Evolutionary conservation across 2,888 invertebrate species (phyloP).

Genomic region (Homarus gammarus): DNA sequence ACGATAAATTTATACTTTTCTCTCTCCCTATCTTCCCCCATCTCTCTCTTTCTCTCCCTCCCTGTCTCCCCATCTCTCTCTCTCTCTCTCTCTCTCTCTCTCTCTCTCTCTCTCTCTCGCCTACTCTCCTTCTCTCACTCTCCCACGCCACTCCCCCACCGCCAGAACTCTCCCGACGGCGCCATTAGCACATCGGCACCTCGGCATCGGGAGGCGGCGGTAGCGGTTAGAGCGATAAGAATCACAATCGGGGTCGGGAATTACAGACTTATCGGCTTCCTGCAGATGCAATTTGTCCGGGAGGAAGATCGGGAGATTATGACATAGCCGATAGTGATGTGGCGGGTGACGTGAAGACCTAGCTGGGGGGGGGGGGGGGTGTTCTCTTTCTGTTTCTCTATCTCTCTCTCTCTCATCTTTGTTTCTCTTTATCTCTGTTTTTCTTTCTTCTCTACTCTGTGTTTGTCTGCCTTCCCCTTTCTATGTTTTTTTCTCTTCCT

Average conservation of each 20-base stretch:
- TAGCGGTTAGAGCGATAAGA: slow-evolving; percentile 40
- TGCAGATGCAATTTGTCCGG: slow-evolving; percentile 50
- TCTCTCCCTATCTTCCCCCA: not conserved
- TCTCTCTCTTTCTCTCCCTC: not conserved
- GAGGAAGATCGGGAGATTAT: slow-evolving; percentile 20
- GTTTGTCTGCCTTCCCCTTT: too few species aligned
- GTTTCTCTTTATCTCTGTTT: too few species aligned
- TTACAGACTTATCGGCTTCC: slow-evolving; percentile 53
- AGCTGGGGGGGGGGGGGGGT: too few species aligned
- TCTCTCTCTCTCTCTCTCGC: too few species aligned
- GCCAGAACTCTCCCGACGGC: not conserved
- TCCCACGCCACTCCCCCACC: not conserved
- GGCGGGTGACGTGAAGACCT: too few species aligned
- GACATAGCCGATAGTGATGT: not conserved
- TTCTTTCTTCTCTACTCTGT: too few species aligned
- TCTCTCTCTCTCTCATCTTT: slow-evolving; percentile 19
- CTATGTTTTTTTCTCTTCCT: too few species aligned
- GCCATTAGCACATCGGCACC: not conserved
- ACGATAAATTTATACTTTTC: too few species aligned
- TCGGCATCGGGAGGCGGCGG: slow-evolving; percentile 18
- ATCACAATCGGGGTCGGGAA: slow-evolving; percentile 51
- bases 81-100: too few species aligned
- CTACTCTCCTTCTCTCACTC: not conserved
- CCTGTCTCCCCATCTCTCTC: too few species aligned
- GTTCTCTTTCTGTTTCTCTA: not conserved